Base-by-base conservation (phyloP, 2,888 invertebrate species). In the Aporophyla lueneburgensis region DNA sequence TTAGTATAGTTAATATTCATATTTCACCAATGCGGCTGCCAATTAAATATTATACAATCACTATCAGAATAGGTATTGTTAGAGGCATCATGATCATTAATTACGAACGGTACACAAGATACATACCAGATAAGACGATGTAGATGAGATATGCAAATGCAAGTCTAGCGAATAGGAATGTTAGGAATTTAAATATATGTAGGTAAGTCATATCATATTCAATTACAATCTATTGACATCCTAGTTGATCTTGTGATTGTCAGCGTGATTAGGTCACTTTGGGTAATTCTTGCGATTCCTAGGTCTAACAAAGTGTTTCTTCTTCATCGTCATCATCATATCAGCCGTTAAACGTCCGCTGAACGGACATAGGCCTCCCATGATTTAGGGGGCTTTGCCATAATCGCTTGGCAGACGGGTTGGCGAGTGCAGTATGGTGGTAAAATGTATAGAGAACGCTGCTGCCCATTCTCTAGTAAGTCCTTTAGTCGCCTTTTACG, bases 131-230 rank as follows among this genome's bases (percentile, higher is more conserved):
- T 49, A 49, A 78, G n/a, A 7, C 27, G 19, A 56, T 51, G 40
- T n/a, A 79, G n/a, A n/a, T 76, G 49, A 54, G 61, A 78, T 79
- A 69, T 54, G 24, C n/a, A 69, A 78, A 78, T 78, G 10, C 19
- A 27, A 24, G 49, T 27, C 14, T 54, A 27, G 40, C 3, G 40
- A 40, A 54, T 27, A 61, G 70, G 24, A 78, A 78, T 54, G 27
- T 68, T 21, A 53, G 67, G 16, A 59, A 33, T 67, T 46, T 16
- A 12, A 77, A 66, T 43, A 46, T 53, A 46, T 53, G 53, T 24
- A 67, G 24, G 24, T 67, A 12, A 27, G 53, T 14, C 53, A 59
- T n/a, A 19, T 27, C 9, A 19, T 59, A 53, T 59, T 59, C 53
- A 62, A 76, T 76, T 76, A 21, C 21, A 54, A 46, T 40, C 5